These are phyloP conservation scores for Cyphomyrus plagiostoma DNA, from an alignment of 2,113 vertebrate species.

Conservation along the genomic window DNA sequence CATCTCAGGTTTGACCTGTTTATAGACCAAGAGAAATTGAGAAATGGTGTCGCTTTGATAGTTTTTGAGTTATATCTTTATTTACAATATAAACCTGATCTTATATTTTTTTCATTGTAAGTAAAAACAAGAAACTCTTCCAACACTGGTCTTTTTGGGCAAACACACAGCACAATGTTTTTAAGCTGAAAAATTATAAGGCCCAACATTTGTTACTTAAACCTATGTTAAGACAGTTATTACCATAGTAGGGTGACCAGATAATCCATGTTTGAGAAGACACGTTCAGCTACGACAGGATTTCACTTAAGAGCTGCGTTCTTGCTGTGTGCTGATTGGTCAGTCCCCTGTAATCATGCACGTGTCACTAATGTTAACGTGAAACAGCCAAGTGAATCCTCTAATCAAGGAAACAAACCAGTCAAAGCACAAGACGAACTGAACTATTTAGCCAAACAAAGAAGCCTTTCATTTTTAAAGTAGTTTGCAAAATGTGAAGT, in stretches of 20 bases:
- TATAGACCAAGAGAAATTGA: background rate
- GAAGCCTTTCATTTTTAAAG: background rate
- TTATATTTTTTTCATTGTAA: background rate
- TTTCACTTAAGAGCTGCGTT: background rate
- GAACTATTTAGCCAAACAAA: background rate
- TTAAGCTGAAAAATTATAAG: background rate
- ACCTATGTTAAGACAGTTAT: background rate
- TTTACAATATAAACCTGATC: background rate
- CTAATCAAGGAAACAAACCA: background rate
- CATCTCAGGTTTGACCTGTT: background rate
- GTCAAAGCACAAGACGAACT: background rate
- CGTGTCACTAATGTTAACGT: background rate
- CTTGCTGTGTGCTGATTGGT: background rate
- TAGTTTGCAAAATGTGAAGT: background rate
- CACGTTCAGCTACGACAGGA: too few species aligned
- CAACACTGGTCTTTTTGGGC: background rate
- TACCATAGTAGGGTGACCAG: background rate
- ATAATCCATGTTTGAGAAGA: background rate
- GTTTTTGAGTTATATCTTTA: background rate
- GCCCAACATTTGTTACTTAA: background rate
- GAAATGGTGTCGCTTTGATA: background rate
- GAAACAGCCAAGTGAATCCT: background rate
- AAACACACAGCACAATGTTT: background rate
- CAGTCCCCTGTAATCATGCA: background rate
- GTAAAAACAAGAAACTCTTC: background rate